Evolutionary conservation across 2,888 invertebrate genomes (phyloP), one percentile per base, ranked within the genome.

Genomic region (Urechis unicinctus): DNA sequence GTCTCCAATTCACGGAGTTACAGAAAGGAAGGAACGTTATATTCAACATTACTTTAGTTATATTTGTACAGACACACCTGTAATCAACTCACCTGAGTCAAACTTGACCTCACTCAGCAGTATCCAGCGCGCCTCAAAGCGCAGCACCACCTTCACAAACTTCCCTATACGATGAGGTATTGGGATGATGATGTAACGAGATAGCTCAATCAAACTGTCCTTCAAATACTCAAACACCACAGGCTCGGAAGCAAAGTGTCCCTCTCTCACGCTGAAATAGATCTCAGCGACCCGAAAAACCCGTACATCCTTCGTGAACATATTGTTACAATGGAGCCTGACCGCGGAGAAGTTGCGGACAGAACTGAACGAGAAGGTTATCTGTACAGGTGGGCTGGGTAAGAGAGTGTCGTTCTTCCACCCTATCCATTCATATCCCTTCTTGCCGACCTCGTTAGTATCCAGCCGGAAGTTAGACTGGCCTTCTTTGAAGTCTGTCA

Each of bases 21-120:
- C 13, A 13, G 9, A 13, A 36, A 36, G 36, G 36, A 13, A 36
- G 9, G 9, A 36, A 13, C 36, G 36, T 6, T 36, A 13, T 36
- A 36, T 36, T 36, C n/a, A n/a, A n/a, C n/a, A n/a, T n/a, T n/a
- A n/a, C n/a, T n/a, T n/a, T n/a, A n/a, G n/a, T n/a, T n/a, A n/a
- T n/a, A n/a, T n/a, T n/a, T n/a, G n/a, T n/a, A n/a, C n/a, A n/a
- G n/a, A n/a, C n/a, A n/a, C n/a, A n/a, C n/a, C n/a, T n/a, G n/a
- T 45, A 45, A 21, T 17, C 6, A 45, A 45, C 70, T 65, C 57
- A 89, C 89, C 85, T 68, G 91, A 91, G 67, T 87, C 87, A 77
- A 93, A 93, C 53, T 87, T 85, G 61, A 92, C 83, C 80, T 93
- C 93, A 78, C 91, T 91, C 70, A 93, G 84, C 79, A 93, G 85